Evolutionary conservation across 1,140 invertebrate species (phyloP).

Genomic region (Megathymus violae): DNA sequence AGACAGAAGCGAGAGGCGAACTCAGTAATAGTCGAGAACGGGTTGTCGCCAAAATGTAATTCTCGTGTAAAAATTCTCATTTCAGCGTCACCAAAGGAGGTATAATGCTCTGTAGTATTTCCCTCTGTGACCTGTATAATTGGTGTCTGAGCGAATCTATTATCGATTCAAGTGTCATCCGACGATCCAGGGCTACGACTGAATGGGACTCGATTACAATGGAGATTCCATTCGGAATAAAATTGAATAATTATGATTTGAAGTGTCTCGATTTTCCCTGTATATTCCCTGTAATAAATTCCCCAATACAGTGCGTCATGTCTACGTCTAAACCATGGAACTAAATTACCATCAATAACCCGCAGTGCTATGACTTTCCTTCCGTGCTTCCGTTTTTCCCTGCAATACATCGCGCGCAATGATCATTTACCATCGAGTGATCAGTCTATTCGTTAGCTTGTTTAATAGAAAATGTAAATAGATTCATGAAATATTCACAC

Average conservation of each 20-base stretch:
- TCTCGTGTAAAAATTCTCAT: background rate
- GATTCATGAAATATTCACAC: too few relatives aligned
- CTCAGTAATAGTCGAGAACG: background rate
- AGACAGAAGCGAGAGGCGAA: background rate
- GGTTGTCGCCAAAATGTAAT: background rate
- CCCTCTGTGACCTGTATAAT: background rate
- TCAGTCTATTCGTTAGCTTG: too few relatives aligned
- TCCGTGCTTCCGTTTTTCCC: too few relatives aligned
- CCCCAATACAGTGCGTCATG: too few relatives aligned
- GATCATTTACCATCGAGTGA: too few relatives aligned
- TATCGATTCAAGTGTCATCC: background rate
- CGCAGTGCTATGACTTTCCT: too few relatives aligned
- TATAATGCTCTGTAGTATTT: background rate
- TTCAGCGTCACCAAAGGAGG: background rate
- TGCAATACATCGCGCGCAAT: too few relatives aligned
- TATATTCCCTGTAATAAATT: too few relatives aligned
- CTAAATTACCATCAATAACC: too few relatives aligned
- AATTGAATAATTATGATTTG: background rate
- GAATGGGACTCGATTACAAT: background rate
- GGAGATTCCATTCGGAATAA: background rate
- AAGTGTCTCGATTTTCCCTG: background rate
- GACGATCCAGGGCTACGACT: background rate
- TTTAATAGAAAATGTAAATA: too few relatives aligned
- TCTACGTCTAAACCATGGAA: too few relatives aligned
- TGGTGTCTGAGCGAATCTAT: background rate